Conservation (phyloP, 2,888 invertebrate genomes). For the Schizotus pectinicornis region DNA sequence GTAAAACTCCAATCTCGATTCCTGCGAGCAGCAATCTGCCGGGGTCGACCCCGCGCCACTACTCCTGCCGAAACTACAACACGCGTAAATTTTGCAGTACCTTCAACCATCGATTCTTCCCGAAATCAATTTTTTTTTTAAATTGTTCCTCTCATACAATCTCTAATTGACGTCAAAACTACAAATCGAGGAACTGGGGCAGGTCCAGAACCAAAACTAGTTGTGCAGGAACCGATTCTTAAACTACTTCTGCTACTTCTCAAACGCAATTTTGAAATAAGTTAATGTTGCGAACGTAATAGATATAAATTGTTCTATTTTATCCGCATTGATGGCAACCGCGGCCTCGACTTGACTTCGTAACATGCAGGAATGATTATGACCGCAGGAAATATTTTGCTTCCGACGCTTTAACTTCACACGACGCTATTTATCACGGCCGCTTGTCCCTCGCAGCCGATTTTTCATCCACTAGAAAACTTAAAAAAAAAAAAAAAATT, state of each 20-base stretch:
- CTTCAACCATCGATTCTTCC: too few species aligned
- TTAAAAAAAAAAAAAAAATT: too few species aligned
- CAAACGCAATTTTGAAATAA: conserved; percentile 50
- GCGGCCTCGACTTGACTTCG: conserved; percentile 27
- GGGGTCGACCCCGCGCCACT: too few species aligned
- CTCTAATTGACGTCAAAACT: too few species aligned
- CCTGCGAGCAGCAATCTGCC: too few species aligned
- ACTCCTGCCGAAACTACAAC: too few species aligned
- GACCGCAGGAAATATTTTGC: conserved; percentile 17
- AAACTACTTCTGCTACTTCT: conserved; percentile 36
- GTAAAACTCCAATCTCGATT: too few species aligned
- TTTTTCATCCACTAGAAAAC: too few species aligned
- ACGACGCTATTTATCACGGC: conserved; percentile 14
- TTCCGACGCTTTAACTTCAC: conserved; percentile 5
- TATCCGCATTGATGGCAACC: conserved; percentile 38
- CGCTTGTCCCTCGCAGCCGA: not conserved
- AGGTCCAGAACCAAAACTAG: conserved; percentile 27
- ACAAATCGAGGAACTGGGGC: not conserved
- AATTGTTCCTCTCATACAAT: too few species aligned
- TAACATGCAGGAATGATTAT: conserved; percentile 8
- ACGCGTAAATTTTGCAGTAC: too few species aligned
- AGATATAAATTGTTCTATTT: conserved; percentile 52
- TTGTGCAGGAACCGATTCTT: conserved; percentile 32
- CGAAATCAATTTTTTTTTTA: too few species aligned
- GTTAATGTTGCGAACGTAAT: conserved; percentile 52